Base-by-base conservation (phyloP, 35 echinoderm and acorn worm species). In the Ophiothrix spiculata region DNA sequence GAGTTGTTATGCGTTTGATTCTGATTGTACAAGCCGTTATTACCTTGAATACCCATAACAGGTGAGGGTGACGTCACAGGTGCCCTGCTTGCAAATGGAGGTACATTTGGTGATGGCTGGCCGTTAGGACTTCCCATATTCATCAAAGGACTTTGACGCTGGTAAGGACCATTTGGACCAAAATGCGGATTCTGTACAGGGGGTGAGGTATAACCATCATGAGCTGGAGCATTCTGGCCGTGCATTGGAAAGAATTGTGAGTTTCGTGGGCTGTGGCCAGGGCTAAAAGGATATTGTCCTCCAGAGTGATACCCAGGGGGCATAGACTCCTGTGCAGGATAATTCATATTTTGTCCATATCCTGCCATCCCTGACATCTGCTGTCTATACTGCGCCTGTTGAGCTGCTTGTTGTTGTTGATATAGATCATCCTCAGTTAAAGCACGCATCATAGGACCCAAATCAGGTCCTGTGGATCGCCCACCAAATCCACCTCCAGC, bases 391-490 rank as follows among this genome's bases (percentile, higher is more conserved):
- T 0, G 75, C 39, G 85, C 73, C 32, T 82, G 45, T 15, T 75
- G 74, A 36, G 35, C 42, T 31, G 40, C 88, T 33, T 42, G 76
- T 35, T 79, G 75, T 40, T 46, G 39, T 37, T 81, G 81, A 8
- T 74, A 64, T 19, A 82, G 31, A 76, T 91, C 90, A 49, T 95
- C 93, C 74, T 95, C 93, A 23, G 93, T 95, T 15, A 95, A 86
- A 36, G 93, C 84, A 37, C 93, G 31, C 93, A 91, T 95, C 93
- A 91, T 94, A 23, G 93, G 93, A 38, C 93, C 93, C 88, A 91
- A 91, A 54, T 87, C 78, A 25, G 33, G 32, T 19, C 40, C 41
- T 15, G 1, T 56, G 45, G 21, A 64, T 64, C 49, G 13, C 78
- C 32, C 36, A 39, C n/a, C 78, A 39, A 56, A 33, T 82, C 80